These are phyloP conservation scores for Heliopora coerulea DNA, from an alignment of 92 coral and sea anemone species.

Conservation along the genomic window DNA sequence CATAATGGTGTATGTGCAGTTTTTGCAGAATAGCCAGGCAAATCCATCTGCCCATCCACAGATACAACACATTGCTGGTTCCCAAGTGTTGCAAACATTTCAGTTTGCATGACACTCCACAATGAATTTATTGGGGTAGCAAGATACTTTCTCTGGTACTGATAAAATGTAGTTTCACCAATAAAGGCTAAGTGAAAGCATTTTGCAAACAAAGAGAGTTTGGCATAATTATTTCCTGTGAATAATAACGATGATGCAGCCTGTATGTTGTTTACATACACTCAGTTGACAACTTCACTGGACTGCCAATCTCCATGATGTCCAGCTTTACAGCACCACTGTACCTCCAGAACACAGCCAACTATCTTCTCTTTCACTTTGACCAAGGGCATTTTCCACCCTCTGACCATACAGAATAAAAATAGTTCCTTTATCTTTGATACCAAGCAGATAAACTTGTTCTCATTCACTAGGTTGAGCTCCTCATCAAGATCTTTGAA, in stretches of 20 bases:
- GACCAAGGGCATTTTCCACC: constrained; percentile 43
- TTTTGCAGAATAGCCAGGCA: constrained; percentile 37
- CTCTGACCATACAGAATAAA: constrained; percentile 35
- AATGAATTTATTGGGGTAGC: background rate
- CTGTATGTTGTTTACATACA: constrained; percentile 32
- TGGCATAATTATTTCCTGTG: constrained; percentile 43
- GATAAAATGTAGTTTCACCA: background rate
- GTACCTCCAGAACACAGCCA: constrained; percentile 38
- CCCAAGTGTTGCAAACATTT: constrained; percentile 14
- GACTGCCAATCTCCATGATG: constrained; percentile 42
- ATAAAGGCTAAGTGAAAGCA: background rate
- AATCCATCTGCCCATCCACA: constrained; percentile 41
- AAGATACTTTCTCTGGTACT: constrained; percentile 29
- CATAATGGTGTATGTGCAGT: constrained; percentile 29
- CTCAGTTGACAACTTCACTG: constrained; percentile 14
- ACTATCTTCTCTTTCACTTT: constrained; percentile 39
- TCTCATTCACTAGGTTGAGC: constrained; percentile 39
- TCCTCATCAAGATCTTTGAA: constrained; percentile 20
- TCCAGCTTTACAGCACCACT: constrained; percentile 30
- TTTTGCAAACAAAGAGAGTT: constrained; percentile 31
- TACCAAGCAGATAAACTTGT: constrained; percentile 28
- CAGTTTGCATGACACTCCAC: constrained; percentile 1
- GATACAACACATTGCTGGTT: constrained; percentile 5
- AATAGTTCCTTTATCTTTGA: constrained; percentile 35
- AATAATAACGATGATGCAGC: constrained; percentile 32